Evolutionary conservation across 1,140 invertebrate species (phyloP), one percentile per base, ranked within the genome.

Genomic region (Drosophila pseudoananassae): DNA sequence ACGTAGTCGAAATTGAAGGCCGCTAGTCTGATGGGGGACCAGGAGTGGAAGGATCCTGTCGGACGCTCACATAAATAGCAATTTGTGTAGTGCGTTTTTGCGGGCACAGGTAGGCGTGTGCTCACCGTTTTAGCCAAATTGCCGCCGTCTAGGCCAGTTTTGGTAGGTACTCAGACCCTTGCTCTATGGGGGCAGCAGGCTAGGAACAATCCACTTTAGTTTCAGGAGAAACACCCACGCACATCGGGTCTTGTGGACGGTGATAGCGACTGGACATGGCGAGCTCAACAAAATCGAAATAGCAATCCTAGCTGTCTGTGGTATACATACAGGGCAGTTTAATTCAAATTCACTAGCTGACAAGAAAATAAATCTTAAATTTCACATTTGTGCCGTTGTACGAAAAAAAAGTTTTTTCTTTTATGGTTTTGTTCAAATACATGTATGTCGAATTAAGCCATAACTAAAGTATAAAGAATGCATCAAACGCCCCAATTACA

Each of bases 111-210:
- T 87, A 88, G 82, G 82, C 82, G 82, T 87, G 81, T 63, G 71
- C 71, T 76, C 68, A 82, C 82, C 82, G 83, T 87, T 87, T 87
- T 87, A 87, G 75, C 82, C 81, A 87, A 87, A 87, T 87, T 87
- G 82, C 78, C 83, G 64, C 78, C 83, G 70, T 88, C 82, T 78
- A 78, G 81, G 69, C 74, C 60, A 51, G 71, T 57, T 56, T 69
- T 70, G 63, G 36, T 64, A 29, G 38, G 15, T 51, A 78, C 83
- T 78, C 51, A 51, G 29, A 74, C 40, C 38, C 17, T 31, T 29
- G 51, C 31, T 56, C 50, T 47, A 43, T 56, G 1, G 10, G 33
- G 33, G 10, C 10, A n/a, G 33, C 12, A 36, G 2, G 33, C 33
- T 43, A 76, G 68, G 76, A 60, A 57, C 78, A 83, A 87, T 78